A percentile compares a stretch with the other conserved stretches of the same genome.
Evolutionary conservation across 1,140 invertebrate genomes (phyloP).

Genomic region (Drosophila mauritiana): DNA sequence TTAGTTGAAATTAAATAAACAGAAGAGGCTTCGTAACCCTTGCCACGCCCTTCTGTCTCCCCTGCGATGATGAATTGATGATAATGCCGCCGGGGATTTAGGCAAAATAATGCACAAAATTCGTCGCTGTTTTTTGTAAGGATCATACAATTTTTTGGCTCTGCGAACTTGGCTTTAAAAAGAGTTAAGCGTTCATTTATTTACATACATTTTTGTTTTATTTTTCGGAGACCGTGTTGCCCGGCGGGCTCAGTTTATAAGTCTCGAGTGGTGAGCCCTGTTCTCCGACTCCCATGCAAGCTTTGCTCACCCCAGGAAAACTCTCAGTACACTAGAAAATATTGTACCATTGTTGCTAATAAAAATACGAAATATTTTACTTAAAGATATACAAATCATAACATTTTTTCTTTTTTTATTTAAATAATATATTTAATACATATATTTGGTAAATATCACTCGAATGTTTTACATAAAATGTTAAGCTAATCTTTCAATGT

Average conservation of each 20-base stretch:
- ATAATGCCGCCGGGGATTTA: slow-evolving; percentile 67
- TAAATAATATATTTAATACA: neutral
- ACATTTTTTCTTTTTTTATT: neutral
- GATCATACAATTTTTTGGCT: slow-evolving; percentile 27
- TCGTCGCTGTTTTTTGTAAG: slow-evolving; percentile 16
- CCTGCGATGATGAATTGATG: slow-evolving; percentile 81
- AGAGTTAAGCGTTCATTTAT: slow-evolving; percentile 82
- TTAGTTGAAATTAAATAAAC: slow-evolving; percentile 74
- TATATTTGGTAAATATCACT: neutral
- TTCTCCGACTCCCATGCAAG: slow-evolving; percentile 8
- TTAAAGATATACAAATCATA: neutral
- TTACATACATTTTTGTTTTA: slow-evolving; percentile 63
- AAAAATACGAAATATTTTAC: neutral
- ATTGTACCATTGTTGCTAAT: neutral
- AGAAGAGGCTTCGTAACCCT: slow-evolving; percentile 32
- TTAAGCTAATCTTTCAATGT: slow-evolving; percentile 3
- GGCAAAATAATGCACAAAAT: slow-evolving; percentile 58
- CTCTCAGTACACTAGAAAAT: slow-evolving; percentile 1
- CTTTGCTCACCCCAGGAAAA: slow-evolving; percentile 4
- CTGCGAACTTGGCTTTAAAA: slow-evolving; percentile 72
- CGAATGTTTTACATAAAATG: too few relatives aligned
- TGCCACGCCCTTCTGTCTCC: neutral
- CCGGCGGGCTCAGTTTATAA: slow-evolving; percentile 72
- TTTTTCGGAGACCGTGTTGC: slow-evolving; percentile 37
- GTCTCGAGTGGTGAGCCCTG: slow-evolving; percentile 66